Evolutionary conservation across 2,888 invertebrate species (phyloP), one percentile per base, ranked within the genome.

Genomic region (Meta bourneti): DNA sequence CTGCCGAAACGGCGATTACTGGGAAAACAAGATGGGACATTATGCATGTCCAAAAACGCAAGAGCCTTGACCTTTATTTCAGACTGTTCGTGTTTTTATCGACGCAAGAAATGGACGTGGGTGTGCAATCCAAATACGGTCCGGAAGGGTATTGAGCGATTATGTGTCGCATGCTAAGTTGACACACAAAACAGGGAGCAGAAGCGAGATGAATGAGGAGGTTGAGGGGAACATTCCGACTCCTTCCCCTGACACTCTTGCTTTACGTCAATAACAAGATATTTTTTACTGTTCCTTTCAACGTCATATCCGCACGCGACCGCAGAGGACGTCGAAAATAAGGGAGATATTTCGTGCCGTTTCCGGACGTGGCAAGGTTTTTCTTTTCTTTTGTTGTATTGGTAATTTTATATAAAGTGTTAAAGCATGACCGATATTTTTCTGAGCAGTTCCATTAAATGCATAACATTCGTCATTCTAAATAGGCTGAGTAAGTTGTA

Each of bases 271-370:
- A 61, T 61, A 61, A 61, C 61, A 61, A 8, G 61, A 61, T 61
- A 16, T 61, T 61, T 61, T 61, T 61, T 61, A 0, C 8, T 5
- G 61, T 61, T 61, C 61, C 61, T 9, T 61, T 61, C 61, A 86
- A 85, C 85, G 90, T 90, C 90, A 90, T 54, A 74, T 54, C 71
- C 79, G 54, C 88, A 88, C 88, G 88, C 88, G 88, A 81, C 88
- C 75, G 88, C 48, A 13, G 61, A 61, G 61, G 61, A 61, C 6
- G n/a, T 8, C 61, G 61, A 61, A 61, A 61, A 61, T 61, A 61
- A 61, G 16, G 11, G 61, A 16, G 16, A 11, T 61, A 16, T 61
- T 61, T 61, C 61, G 11, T 61, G 34, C 34, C 34, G 61, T 61
- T 61, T 61, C 61, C 61, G 61, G 61, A 61, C 61, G 61, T 9